phyloP scores from a whole-genome alignment of 2,888 invertebrate species.

The Dasysyrphus tricinctus region DNA sequence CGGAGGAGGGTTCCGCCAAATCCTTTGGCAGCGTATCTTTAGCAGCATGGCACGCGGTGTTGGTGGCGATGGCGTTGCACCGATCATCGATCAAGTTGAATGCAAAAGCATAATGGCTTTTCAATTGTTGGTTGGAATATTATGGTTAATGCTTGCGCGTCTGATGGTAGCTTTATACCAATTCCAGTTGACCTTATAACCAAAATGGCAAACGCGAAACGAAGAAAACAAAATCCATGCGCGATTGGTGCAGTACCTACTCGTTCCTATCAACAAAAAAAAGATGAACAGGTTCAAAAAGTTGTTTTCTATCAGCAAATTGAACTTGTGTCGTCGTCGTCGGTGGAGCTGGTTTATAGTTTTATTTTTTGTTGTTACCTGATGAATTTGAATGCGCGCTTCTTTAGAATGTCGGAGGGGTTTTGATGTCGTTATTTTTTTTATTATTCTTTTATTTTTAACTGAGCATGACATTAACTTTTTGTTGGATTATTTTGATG shows the following conservation, averaged over 20 bases:
- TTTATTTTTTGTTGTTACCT: neutral
- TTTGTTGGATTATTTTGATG: constrained; percentile 36
- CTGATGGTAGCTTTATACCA: constrained; percentile 27
- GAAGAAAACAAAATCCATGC: constrained; percentile 46
- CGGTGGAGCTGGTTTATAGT: constrained; percentile 9
- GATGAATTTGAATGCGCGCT: constrained; percentile 64
- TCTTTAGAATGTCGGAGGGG: constrained; percentile 49
- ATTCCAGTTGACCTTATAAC: constrained; percentile 68
- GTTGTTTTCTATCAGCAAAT: constrained; percentile 49
- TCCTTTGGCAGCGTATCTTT: neutral
- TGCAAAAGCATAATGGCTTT: constrained; percentile 61
- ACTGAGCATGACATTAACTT: constrained; percentile 63
- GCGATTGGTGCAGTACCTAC: constrained; percentile 12
- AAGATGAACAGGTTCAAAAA: constrained; percentile 66
- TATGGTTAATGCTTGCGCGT: neutral
- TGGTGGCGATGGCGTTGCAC: neutral
- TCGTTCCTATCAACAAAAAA: constrained; percentile 1
- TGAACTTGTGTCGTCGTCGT: constrained; percentile 61
- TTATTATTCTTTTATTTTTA: constrained; percentile 3
- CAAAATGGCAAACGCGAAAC: constrained; percentile 65
- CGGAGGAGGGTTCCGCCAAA: constrained; percentile 9
- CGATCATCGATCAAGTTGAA: constrained; percentile 71
- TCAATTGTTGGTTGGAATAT: constrained; percentile 43
- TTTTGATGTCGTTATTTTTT: constrained; percentile 37
- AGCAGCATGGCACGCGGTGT: too few relatives aligned